Evolutionary conservation across 1,140 invertebrate species (phyloP), one percentile per base, ranked within the genome.

Genomic region (Bacillus rossius): DNA sequence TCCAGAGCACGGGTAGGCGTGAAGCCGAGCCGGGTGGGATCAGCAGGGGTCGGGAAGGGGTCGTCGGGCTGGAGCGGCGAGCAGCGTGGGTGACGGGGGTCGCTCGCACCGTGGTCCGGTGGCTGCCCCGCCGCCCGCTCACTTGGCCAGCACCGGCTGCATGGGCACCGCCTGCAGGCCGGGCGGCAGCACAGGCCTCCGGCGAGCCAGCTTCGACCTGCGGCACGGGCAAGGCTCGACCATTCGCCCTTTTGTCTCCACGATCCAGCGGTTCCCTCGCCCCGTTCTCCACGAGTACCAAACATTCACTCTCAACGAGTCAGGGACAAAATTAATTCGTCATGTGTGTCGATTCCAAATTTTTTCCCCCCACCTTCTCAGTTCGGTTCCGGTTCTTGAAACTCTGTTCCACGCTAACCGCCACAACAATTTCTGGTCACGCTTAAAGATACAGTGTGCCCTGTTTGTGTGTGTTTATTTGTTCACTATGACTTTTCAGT

Each of bases 191-290:
- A 57, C 43, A 13, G 57, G 52, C 22, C 50, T 34, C 51, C 51
- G 40, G 19, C 57, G 57, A 7, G 57, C 57, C 17, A 59, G 57
- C 29, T 59, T 59, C 22, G 57, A 60, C 43, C 59, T 56, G 45
- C 19, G 45, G 5, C 8, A 19, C 26, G 41, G 38, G n/a, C n/a
- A n/a, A n/a, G n/a, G n/a, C n/a, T n/a, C n/a, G n/a, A n/a, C n/a
- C n/a, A n/a, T n/a, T n/a, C n/a, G n/a, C n/a, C n/a, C n/a, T n/a
- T n/a, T n/a, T n/a, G n/a, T n/a, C n/a, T n/a, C n/a, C n/a, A n/a
- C n/a, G n/a, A n/a, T n/a, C n/a, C n/a, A 51, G 8, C 7, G 22
- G 7, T 16, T 47, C 22, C 10, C 16, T 7, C 8, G 7, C 10
- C 49, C 19, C n/a, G 3, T 23, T 51, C 20, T 37, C 29, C 3